These are phyloP conservation scores for Dasypogon diadema DNA, from an alignment of 2,888 invertebrate species.

Conservation along the genomic window DNA sequence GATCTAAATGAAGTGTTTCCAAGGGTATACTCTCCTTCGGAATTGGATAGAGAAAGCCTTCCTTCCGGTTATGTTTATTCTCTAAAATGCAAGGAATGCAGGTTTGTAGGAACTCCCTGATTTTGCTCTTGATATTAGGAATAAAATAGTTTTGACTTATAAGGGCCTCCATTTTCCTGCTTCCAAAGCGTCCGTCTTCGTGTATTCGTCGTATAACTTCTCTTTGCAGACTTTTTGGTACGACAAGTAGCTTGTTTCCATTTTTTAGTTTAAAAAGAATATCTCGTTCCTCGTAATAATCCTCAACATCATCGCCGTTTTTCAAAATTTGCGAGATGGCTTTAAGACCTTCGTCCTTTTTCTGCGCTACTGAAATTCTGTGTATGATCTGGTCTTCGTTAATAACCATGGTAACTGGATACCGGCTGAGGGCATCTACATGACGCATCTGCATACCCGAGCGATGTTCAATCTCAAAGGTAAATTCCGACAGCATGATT, in stretches of 20 bases:
- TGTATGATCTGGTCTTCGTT: neutral
- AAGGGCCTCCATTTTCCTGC: conserved; percentile 40
- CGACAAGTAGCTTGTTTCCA: neutral
- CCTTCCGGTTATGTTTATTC: neutral
- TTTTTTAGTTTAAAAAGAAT: no score
- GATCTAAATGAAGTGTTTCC: neutral
- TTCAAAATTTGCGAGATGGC: neutral
- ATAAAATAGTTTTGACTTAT: conserved; percentile 13
- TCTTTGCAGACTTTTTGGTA: neutral
- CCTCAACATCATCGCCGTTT: no score
- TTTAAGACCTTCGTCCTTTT: neutral
- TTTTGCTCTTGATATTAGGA: neutral
- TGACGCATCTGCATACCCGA: conserved; percentile 22
- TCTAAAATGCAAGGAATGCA: conserved; percentile 14
- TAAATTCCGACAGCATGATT: conserved; percentile 8
- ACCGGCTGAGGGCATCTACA: conserved; percentile 55
- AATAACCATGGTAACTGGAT: conserved; percentile 31
- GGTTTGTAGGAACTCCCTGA: neutral
- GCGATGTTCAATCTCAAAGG: conserved; percentile 18
- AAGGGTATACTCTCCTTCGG: no score
- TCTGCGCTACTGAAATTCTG: neutral
- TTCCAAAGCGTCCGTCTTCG: conserved; percentile 37
- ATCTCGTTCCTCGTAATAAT: no score
- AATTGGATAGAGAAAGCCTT: neutral
- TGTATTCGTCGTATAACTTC: conserved; percentile 1